phyloP scores from a whole-genome alignment of 1,140 invertebrate species.

The Drosophila ironensis region DNA sequence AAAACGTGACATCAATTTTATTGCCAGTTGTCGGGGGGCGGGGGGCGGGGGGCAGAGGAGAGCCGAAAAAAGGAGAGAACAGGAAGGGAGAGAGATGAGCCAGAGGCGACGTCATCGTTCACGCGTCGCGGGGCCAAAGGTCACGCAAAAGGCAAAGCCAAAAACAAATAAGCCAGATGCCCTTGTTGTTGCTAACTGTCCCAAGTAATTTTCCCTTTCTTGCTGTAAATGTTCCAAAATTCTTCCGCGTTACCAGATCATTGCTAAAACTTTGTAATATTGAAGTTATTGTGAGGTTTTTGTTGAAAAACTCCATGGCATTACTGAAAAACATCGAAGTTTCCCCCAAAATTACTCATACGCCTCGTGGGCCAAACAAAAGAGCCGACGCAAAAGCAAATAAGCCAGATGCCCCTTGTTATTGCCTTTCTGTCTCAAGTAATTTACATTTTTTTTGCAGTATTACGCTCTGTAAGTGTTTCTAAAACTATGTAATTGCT shows the following conservation, averaged over 20 bases:
- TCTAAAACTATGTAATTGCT: no score
- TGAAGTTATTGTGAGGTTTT: background rate
- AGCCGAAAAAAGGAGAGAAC: background rate
- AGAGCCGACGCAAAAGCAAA: no score
- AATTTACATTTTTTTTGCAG: no score
- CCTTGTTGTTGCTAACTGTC: background rate
- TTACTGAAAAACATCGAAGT: background rate
- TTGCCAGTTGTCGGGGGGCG: conserved; percentile 30
- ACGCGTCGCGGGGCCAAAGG: conserved; percentile 53
- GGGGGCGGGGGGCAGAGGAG: conserved; percentile 1
- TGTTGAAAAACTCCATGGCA: background rate
- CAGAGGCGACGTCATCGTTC: conserved; percentile 60
- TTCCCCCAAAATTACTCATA: background rate
- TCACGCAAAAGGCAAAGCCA: conserved; percentile 63
- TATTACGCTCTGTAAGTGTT: no score
- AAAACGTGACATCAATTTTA: conserved; percentile 80
- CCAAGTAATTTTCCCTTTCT: no score
- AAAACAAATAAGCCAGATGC: conserved; percentile 1
- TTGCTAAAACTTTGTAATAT: no score
- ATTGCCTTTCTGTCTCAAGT: no score
- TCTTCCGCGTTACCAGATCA: no score
- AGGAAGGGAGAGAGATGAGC: conserved; percentile 1
- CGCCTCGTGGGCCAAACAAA: background rate
- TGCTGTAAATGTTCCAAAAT: no score
- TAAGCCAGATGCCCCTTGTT: no score